These are phyloP conservation scores for Sarcoramphus papa DNA, from an alignment of 2,797 vertebrate genomes.

Conservation along the genomic window DNA sequence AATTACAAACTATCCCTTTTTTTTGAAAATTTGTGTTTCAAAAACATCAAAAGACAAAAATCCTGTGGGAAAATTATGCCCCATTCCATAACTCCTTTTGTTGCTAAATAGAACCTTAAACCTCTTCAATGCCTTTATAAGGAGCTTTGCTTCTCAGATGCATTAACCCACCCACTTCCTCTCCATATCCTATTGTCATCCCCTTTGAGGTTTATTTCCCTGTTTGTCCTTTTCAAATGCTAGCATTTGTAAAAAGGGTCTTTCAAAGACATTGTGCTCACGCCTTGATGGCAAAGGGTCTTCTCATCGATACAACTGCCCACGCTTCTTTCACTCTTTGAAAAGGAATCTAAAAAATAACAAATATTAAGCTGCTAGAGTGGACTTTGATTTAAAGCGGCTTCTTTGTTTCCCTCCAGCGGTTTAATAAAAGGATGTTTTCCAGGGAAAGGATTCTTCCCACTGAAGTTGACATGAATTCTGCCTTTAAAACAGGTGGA, in stretches of 20 bases:
- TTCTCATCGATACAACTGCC: not conserved
- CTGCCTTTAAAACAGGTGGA: not conserved
- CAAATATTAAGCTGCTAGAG: conserved; percentile 10
- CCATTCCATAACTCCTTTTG: conserved; percentile 19
- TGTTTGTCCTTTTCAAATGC: conserved; percentile 50
- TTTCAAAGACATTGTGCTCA: conserved; percentile 27
- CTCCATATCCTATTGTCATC: conserved; percentile 40
- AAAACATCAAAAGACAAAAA: conserved; percentile 54
- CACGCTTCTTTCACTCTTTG: not conserved
- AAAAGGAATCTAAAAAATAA: conserved; percentile 1
- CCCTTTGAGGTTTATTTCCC: conserved; percentile 29
- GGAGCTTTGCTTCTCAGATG: conserved; percentile 35
- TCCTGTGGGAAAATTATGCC: conserved; percentile 58
- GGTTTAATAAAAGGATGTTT: not conserved
- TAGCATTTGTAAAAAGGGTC: conserved; percentile 12
- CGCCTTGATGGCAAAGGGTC: not conserved
- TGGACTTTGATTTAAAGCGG: not conserved
- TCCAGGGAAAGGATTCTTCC: not conserved
- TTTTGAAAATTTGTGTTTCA: not conserved
- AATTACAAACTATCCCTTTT: not conserved
- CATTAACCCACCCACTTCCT: conserved; percentile 47
- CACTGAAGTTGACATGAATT: not conserved
- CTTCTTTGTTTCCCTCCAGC: not conserved
- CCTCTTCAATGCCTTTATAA: conserved; percentile 35
- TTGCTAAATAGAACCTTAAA: conserved; percentile 1